Conservation (phyloP, 23 tunicate genomes). For the Clavelina lepadiformis region DNA sequence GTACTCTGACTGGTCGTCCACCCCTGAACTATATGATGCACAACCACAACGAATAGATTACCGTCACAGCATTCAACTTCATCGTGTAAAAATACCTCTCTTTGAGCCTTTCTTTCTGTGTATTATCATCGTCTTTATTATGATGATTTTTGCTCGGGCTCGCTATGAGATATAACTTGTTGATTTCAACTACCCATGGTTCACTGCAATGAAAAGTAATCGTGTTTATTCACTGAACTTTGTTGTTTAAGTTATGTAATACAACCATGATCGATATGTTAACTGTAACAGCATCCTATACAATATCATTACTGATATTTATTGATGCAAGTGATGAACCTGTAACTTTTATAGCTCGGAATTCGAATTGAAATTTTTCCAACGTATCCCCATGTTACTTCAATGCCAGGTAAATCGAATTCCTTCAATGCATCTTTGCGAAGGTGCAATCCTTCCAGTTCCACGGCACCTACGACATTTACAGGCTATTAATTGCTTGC, state of each 20-base stretch:
- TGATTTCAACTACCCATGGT: conserved; percentile 90
- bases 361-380: conserved; percentile 81
- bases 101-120: conserved; percentile 10
- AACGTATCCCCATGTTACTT: conserved; percentile 73
- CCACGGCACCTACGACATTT: conserved; percentile 70
- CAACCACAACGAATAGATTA: too few relatives aligned
- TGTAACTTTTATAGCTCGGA: conserved; percentile 68
- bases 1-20: too few relatives aligned
- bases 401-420: conserved; percentile 76
- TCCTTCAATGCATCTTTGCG: conserved; percentile 79
- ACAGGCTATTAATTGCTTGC: not conserved
- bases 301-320: too few relatives aligned
- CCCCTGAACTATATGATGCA: too few relatives aligned
- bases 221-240: too few relatives aligned
- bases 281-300: too few relatives aligned
- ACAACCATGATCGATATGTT: too few relatives aligned
- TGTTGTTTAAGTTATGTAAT: too few relatives aligned
- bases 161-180: conserved; percentile 46
- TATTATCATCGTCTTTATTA: conserved; percentile 11
- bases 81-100: conserved; percentile 22
- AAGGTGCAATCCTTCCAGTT: conserved; percentile 66
- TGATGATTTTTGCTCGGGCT: conserved; percentile 30
- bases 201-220: conserved; percentile 39
- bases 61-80: too few relatives aligned
- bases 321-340: conserved; percentile 16